Percentiles rank a stretch among this genome's conserved stretches.
Conservation (phyloP, 1,140 invertebrate genomes). For the Drosophila auraria region DNA sequence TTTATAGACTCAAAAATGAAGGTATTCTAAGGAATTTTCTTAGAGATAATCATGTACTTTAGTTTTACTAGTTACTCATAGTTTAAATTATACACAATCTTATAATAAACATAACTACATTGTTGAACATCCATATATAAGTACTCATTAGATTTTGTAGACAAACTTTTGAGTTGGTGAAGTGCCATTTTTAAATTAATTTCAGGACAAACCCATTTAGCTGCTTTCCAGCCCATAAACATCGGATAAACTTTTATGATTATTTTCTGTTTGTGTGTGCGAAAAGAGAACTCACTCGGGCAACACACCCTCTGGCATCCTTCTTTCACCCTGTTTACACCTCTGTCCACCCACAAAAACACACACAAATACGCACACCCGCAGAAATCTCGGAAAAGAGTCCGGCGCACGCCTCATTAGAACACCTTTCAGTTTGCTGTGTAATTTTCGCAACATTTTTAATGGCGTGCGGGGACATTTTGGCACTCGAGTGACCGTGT, state of each 20-base stretch:
- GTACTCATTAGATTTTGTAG: neutral
- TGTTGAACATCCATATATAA: too few species aligned
- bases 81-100: neutral
- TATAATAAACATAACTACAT: neutral
- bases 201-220: slow-evolving; percentile 32
- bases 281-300: slow-evolving; percentile 54
- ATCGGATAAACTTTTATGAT: slow-evolving; percentile 40
- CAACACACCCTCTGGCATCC: slow-evolving; percentile 32
- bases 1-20: neutral
- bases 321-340: slow-evolving; percentile 6
- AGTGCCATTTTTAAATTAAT: slow-evolving; percentile 18
- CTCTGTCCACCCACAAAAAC: slow-evolving; percentile 26
- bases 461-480: slow-evolving; percentile 82
- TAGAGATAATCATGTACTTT: neutral
- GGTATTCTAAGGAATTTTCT: neutral
- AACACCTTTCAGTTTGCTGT: slow-evolving; percentile 82
- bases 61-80: neutral
- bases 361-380: slow-evolving; percentile 11
- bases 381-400: slow-evolving; percentile 31
- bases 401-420: slow-evolving; percentile 80
- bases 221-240: slow-evolving; percentile 41
- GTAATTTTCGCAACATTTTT: slow-evolving; percentile 83
- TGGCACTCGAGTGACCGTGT: slow-evolving; percentile 82
- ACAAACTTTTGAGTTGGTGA: neutral
- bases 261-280: slow-evolving; percentile 17